These are phyloP conservation scores for Neoascia interrupta DNA, from an alignment of 2,888 invertebrate species.

Conservation along the genomic window DNA sequence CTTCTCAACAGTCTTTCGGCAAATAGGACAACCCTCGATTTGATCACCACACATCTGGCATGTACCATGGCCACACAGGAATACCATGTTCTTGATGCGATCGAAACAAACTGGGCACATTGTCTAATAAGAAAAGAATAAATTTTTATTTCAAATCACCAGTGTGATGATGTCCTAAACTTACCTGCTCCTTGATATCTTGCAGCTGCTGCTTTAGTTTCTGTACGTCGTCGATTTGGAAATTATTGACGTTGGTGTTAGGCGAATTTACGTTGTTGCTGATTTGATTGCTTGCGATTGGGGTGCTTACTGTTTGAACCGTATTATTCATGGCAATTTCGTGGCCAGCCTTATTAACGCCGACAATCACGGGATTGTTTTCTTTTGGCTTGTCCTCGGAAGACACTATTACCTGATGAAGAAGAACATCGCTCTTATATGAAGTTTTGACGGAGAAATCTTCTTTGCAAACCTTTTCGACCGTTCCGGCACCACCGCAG, in stretches of 20 bases:
- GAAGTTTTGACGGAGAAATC: slow-evolving; percentile 46
- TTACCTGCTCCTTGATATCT: slow-evolving; percentile 97
- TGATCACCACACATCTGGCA: slow-evolving; percentile 99
- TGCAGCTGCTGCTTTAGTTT: slow-evolving; percentile 96
- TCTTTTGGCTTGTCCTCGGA: slow-evolving; percentile 57
- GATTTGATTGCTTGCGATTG: slow-evolving; percentile 75
- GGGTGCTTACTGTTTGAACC: slow-evolving; percentile 73
- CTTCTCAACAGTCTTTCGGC: slow-evolving; percentile 97
- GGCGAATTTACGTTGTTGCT: slow-evolving; percentile 60
- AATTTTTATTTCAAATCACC: background rate
- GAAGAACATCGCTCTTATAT: slow-evolving; percentile 56
- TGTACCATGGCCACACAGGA: slow-evolving; percentile 97
- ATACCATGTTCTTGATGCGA: slow-evolving; percentile 98
- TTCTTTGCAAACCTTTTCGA: slow-evolving; percentile 75
- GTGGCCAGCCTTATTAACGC: slow-evolving; percentile 77
- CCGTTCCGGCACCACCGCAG: slow-evolving; percentile 80
- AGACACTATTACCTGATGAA: slow-evolving; percentile 58
- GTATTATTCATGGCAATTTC: slow-evolving; percentile 79
- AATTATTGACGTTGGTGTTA: slow-evolving; percentile 83
- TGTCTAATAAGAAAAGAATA: slow-evolving; percentile 84
- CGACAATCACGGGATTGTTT: slow-evolving; percentile 65
- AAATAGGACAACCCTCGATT: slow-evolving; percentile 98
- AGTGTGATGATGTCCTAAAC: too few species aligned
- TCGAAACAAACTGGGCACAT: slow-evolving; percentile 99
- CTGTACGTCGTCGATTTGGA: slow-evolving; percentile 90